Percentiles rank a stretch among this genome's conserved stretches.
Conservation (phyloP, 2,888 invertebrate genomes). For the Zaprionus lineosus region DNA sequence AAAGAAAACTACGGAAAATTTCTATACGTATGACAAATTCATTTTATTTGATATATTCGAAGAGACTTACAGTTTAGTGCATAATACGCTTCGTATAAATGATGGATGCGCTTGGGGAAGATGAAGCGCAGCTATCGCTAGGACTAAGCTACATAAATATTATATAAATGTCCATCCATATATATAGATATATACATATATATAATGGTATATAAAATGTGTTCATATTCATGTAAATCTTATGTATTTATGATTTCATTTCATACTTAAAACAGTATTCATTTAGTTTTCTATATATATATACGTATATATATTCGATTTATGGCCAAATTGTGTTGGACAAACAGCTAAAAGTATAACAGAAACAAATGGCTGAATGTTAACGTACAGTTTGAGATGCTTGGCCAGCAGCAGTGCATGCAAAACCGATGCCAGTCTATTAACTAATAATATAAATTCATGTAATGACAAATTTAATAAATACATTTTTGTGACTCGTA, state of each 20-base stretch:
- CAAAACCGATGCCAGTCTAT: conserved; percentile 17
- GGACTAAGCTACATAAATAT: conserved; percentile 71
- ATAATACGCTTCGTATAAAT: conserved; percentile 65
- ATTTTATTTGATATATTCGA: conserved; percentile 67
- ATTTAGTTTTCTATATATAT: conserved; percentile 40
- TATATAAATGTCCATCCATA: conserved; percentile 31
- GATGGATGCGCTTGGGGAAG: conserved; percentile 53
- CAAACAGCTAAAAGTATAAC: conserved; percentile 42
- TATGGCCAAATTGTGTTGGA: conserved; percentile 55
- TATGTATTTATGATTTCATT: conserved; percentile 36
- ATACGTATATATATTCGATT: too few species aligned
- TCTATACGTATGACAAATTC: conserved; percentile 45
- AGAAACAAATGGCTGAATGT: conserved; percentile 48
- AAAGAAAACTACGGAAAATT: too few species aligned
- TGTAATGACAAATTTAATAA: conserved; percentile 48
- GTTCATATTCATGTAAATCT: conserved; percentile 20
- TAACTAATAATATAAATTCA: conserved; percentile 47
- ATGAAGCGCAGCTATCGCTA: conserved; percentile 54
- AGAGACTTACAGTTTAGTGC: conserved; percentile 57
- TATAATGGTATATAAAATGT: conserved; percentile 9
- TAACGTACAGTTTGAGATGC: conserved; percentile 43
- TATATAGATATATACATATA: conserved; percentile 25
- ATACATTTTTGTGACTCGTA: conserved; percentile 53
- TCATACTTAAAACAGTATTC: conserved; percentile 74
- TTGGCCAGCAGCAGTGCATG: conserved; percentile 13